These are phyloP conservation scores for Mus pahari DNA, from an alignment of 2,113 vertebrate species.

Conservation along the genomic window DNA sequence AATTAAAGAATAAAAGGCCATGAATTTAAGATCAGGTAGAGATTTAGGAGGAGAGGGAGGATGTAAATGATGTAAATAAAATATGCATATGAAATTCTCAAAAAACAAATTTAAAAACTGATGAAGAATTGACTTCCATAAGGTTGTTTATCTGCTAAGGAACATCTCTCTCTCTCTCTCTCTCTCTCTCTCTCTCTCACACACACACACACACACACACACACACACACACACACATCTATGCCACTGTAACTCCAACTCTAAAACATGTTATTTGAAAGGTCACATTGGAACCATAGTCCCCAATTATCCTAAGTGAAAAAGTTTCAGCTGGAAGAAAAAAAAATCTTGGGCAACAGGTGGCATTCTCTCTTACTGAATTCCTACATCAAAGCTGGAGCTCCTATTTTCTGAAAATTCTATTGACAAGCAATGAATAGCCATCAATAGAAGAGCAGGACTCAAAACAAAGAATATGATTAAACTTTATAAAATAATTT, in stretches of 20 bases:
- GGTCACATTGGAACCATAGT: background rate
- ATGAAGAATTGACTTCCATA: background rate
- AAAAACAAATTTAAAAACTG: background rate
- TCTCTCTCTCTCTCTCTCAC: no score
- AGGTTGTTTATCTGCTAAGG: conserved; percentile 30
- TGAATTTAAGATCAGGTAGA: background rate
- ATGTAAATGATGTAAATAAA: background rate
- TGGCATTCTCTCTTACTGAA: conserved; percentile 27
- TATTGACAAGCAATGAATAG: conserved; percentile 10
- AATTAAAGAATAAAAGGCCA: background rate
- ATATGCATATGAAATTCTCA: background rate
- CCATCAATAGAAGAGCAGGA: conserved; percentile 2
- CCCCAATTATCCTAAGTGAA: conserved; percentile 25
- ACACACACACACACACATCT: background rate
- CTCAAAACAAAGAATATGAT: conserved; percentile 33
- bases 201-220: background rate
- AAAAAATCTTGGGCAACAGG: conserved; percentile 13
- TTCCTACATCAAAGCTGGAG: conserved; percentile 45
- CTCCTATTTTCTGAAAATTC: conserved; percentile 55
- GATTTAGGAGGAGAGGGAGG: background rate
- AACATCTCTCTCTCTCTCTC: background rate
- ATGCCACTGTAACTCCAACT: conserved; percentile 23
- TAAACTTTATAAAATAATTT: conserved; percentile 58
- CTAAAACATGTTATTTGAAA: background rate
- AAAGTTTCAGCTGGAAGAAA: background rate